Percentiles rank a stretch among this genome's conserved stretches.
These are phyloP conservation scores for Atherinosoma microstoma DNA, from an alignment of 2,797 vertebrate genomes.

Conservation along the genomic window DNA sequence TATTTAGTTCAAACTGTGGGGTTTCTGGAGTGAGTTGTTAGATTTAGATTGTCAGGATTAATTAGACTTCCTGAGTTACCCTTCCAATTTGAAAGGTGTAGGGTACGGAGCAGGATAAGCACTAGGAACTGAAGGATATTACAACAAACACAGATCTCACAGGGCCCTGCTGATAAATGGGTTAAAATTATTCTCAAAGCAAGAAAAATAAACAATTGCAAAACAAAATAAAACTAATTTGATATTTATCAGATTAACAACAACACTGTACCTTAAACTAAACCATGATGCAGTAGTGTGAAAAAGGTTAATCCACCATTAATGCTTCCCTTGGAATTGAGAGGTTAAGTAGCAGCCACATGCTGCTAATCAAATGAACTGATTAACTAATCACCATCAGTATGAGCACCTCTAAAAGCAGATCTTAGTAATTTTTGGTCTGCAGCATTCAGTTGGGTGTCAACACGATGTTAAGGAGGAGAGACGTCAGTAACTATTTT, in stretches of 20 bases:
- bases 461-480: too few relatives aligned
- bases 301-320: not conserved
- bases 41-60: conserved; percentile 40
- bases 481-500: not conserved
- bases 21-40: conserved; percentile 13
- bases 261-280: not conserved
- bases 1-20: conserved; percentile 37
- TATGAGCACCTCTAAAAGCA: not conserved
- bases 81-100: conserved; percentile 3
- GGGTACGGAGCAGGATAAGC: not conserved
- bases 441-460: not conserved
- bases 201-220: not conserved
- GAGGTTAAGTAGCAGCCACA: not conserved
- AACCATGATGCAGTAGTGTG: not conserved
- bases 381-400: not conserved
- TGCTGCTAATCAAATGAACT: not conserved
- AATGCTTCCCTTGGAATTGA: not conserved
- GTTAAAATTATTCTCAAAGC: conserved; percentile 9
- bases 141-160: not conserved
- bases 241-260: not conserved
- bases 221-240: not conserved
- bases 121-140: conserved; percentile 5
- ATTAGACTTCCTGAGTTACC: conserved; percentile 23
- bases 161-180: not conserved
- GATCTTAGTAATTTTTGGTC: not conserved